Evolutionary conservation across 2,888 invertebrate genomes (phyloP), one percentile per base, ranked within the genome.

Genomic region (Mythimna ferrago): DNA sequence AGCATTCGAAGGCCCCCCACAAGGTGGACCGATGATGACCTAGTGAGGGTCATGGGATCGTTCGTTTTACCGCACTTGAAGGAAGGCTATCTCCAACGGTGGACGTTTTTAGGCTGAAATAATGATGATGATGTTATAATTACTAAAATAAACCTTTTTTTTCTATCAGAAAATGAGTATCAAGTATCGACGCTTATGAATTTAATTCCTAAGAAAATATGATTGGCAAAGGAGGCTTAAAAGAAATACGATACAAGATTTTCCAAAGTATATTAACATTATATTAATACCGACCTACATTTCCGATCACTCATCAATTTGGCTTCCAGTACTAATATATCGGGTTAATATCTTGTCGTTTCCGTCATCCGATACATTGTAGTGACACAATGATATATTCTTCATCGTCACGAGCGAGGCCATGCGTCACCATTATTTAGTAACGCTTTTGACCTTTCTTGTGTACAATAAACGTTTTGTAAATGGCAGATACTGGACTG

Each of bases 291-390:
- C 1, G 32, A 35, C n/a, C 11, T 35, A 54, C 35, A 58, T 66
- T 32, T 41, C 41, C 26, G 57, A 73, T 38, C 32, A 44, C 11
- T 54, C 38, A 57, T 65, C 64, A 65, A 60, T 65, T 67, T n/a
- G 9, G 53, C 58, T 41, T n/a, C 26, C 26, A 16, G 19, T 41
- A 58, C 32, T 70, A 38, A 48, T 54, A 11, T 60, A 54, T 32
- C 35, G 26, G 4, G 53, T 53, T 63, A 26, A 53, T 58, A 60
- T 71, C 44, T 19, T 16, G 64, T 61, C 76, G 19, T 56, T 76
- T 35, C 65, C 56, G 60, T 78, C 64, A 64, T 80, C 14, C 51
- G 48, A 61, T 60, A 60, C 58, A 64, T 35, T 77, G 73, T 66
- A n/a, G 11, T 66, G 54, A 44, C 26, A 78, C 35, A 54, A 61